Conservation (phyloP, 1,140 invertebrate species). For the Drosophila mojavensis region DNA sequence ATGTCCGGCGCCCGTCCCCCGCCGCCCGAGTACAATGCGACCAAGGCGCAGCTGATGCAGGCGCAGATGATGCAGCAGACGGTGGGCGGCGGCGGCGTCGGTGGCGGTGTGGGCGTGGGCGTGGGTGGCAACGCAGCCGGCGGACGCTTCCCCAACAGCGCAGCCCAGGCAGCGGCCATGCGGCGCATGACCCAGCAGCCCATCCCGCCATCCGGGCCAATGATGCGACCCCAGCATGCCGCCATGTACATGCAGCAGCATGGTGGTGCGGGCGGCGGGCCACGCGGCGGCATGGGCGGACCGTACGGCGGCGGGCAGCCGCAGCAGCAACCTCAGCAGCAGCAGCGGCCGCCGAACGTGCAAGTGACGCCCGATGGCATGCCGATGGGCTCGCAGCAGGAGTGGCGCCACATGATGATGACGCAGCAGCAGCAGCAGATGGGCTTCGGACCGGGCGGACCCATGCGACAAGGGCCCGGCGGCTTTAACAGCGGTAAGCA, state of each 20-base stretch:
- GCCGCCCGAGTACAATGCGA: conserved; percentile 90
- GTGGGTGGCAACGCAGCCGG: conserved; percentile 80
- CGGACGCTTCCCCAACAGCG: conserved; percentile 78
- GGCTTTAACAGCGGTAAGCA: conserved; percentile 87
- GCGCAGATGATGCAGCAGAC: conserved; percentile 83
- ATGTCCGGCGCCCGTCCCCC: conserved; percentile 87
- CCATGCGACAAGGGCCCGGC: conserved; percentile 87
- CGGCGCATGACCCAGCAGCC: conserved; percentile 87
- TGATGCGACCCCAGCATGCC: conserved; percentile 88
- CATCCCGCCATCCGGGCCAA: conserved; percentile 89
- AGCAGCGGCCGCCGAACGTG: conserved; percentile 85
- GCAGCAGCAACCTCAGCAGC: conserved; percentile 62
- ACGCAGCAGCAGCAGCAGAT: conserved; percentile 87
- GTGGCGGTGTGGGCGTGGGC: conserved; percentile 75
- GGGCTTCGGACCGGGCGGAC: conserved; percentile 83
- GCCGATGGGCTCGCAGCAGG: conserved; percentile 86
- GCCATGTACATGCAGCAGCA: conserved; percentile 85
- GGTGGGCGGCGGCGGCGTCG: conserved; percentile 82
- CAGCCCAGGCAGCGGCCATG: conserved; percentile 86
- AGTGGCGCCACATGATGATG: conserved; percentile 90
- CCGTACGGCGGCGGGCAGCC: conserved; percentile 73
- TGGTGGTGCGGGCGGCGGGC: conserved; percentile 69
- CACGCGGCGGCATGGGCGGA: conserved; percentile 84
- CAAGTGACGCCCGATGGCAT: conserved; percentile 85
- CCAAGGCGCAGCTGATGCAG: conserved; percentile 87